Evolutionary conservation across 1,140 invertebrate species (phyloP).

Genomic region (Adoxophyes honmai): DNA sequence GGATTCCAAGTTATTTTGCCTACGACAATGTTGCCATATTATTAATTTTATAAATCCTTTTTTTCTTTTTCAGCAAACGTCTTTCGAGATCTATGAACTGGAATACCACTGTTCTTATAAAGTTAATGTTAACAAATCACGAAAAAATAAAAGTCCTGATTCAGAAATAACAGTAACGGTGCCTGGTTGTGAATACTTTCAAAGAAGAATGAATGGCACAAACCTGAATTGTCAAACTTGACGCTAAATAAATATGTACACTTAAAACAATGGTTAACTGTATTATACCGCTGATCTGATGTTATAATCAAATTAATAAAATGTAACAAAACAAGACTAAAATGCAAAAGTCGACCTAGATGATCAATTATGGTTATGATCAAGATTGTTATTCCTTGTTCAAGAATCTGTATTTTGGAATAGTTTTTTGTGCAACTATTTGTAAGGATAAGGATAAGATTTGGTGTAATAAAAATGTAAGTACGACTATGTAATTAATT

Average conservation of each 20-base stretch:
- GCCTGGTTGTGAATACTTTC: slow-evolving; percentile 62
- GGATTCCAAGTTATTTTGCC: background rate
- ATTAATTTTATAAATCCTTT: background rate
- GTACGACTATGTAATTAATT: too few relatives aligned
- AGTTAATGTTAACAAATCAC: slow-evolving; percentile 52
- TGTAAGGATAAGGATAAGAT: too few relatives aligned
- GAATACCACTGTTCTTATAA: slow-evolving; percentile 62
- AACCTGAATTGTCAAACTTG: slow-evolving; percentile 43
- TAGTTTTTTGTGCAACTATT: background rate
- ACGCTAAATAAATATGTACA: slow-evolving; percentile 8
- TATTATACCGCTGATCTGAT: too few relatives aligned
- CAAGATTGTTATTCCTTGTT: background rate
- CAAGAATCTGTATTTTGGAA: background rate
- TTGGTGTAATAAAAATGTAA: too few relatives aligned
- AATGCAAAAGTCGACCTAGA: background rate
- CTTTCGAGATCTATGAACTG: slow-evolving; percentile 60
- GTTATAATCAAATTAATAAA: too few relatives aligned
- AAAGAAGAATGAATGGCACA: slow-evolving; percentile 50
- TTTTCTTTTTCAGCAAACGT: slow-evolving; percentile 48
- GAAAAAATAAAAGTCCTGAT: slow-evolving; percentile 42
- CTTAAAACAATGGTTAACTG: background rate
- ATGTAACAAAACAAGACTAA: too few relatives aligned
- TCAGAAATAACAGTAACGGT: slow-evolving; percentile 55
- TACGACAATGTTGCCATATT: background rate
- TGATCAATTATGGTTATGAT: background rate